Percentiles rank a stretch among this genome's conserved stretches.
These are phyloP conservation scores for Corythoichthys haematopterus DNA, from an alignment of 2,113 vertebrate species.

Conservation along the genomic window DNA sequence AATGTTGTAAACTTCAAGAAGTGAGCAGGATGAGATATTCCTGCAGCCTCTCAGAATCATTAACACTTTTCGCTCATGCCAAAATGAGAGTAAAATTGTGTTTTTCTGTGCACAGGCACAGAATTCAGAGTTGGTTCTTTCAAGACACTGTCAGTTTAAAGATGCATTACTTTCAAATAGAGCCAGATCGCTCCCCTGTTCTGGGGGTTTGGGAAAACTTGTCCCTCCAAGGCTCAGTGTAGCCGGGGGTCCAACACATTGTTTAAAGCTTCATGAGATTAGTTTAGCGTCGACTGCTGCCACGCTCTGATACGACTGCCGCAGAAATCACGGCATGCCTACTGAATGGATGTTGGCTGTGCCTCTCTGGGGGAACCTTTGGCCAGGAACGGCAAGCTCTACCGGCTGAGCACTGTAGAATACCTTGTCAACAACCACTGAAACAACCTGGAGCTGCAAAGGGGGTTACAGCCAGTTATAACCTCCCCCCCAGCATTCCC, in stretches of 20 bases:
- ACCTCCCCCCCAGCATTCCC: constrained; percentile 17
- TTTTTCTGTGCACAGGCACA: neutral
- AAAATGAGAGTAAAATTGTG: neutral
- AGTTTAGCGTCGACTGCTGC: constrained; percentile 43
- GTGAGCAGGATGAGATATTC: neutral
- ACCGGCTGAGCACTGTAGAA: constrained; percentile 19
- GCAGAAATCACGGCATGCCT: constrained; percentile 24
- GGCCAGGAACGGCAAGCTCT: constrained; percentile 47
- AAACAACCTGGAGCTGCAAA: constrained; percentile 24
- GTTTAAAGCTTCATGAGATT: constrained; percentile 58
- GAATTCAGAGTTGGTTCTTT: neutral
- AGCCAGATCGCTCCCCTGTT: constrained; percentile 1
- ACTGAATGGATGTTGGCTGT: constrained; percentile 24
- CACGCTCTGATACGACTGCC: constrained; percentile 43
- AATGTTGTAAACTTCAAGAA: neutral
- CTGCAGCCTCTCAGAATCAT: neutral
- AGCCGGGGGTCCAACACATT: constrained; percentile 38
- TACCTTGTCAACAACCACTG: constrained; percentile 21
- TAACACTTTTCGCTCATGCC: neutral
- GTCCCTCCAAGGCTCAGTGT: constrained; percentile 24
- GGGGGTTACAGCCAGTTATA: constrained; percentile 17
- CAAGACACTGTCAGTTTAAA: neutral
- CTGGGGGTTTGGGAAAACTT: constrained; percentile 29
- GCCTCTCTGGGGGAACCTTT: constrained; percentile 19
- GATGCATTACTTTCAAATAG: neutral